These are phyloP conservation scores for Tapirus indicus DNA, from an alignment of 2,797 vertebrate species.

Conservation along the genomic window DNA sequence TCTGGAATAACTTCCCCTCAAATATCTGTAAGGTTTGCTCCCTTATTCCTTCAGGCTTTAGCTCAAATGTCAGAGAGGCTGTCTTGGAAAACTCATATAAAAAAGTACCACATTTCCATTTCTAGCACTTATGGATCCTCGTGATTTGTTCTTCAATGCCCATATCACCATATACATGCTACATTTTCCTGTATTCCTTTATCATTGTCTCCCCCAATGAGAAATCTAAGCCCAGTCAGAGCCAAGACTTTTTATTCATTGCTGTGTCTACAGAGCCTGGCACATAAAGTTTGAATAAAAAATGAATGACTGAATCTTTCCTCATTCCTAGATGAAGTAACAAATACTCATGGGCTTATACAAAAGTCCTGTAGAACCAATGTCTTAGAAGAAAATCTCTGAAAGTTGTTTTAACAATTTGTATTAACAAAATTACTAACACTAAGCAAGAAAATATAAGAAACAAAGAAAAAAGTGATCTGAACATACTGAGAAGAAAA, in stretches of 20 bases:
- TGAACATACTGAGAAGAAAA: background rate
- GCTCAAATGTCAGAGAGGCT: background rate
- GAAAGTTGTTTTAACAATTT: background rate
- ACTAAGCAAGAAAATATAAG: background rate
- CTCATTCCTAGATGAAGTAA: background rate
- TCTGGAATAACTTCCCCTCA: background rate
- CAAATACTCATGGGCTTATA: background rate
- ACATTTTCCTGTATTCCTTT: background rate
- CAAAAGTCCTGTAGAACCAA: background rate
- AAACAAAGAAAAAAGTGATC: background rate
- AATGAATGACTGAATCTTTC: background rate
- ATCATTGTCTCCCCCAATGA: background rate
- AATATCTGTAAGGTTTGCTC: background rate
- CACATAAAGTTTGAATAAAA: background rate
- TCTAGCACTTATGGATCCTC: no score
- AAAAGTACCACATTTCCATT: background rate
- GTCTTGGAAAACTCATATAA: background rate
- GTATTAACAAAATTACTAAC: background rate
- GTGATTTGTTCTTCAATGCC: background rate
- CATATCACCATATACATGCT: background rate
- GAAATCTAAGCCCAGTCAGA: background rate
- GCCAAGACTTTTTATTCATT: background rate
- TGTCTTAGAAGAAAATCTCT: background rate
- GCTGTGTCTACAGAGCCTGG: background rate
- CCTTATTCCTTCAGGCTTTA: background rate